These are phyloP conservation scores for Miltochrista miniata DNA, from an alignment of 2,888 invertebrate species.

Conservation along the genomic window DNA sequence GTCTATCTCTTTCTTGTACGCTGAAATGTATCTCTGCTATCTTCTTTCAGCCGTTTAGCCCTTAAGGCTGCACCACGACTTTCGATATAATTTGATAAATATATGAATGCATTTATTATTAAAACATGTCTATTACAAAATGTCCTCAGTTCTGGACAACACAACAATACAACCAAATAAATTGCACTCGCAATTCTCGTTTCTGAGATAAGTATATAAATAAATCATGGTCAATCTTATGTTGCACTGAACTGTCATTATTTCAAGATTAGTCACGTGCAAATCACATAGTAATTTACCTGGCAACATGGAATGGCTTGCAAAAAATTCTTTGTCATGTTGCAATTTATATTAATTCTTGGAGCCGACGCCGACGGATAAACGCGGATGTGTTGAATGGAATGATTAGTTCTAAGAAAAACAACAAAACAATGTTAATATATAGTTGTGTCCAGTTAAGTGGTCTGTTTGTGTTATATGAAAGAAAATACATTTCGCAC, in stretches of 20 bases:
- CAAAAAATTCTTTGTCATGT: conserved; percentile 26
- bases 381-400: neutral
- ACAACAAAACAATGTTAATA: neutral
- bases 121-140: no score
- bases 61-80: no score
- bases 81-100: no score
- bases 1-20: no score
- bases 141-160: no score
- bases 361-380: neutral
- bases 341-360: conserved; percentile 7
- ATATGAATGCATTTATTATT: no score
- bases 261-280: conserved; percentile 44
- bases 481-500: no score
- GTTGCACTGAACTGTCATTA: conserved; percentile 37
- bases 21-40: no score
- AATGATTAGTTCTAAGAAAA: neutral
- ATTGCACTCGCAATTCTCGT: no score
- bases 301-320: conserved; percentile 16
- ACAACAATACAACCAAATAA: no score
- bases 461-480: no score
- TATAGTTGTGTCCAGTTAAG: neutral
- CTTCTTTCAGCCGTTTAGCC: no score
- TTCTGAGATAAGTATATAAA: neutral
- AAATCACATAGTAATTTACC: conserved; percentile 27
- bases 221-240: conserved; percentile 6